Evolutionary conservation across 2,797 vertebrate genomes (phyloP), one percentile per base, ranked within the genome.

Genomic region (Cuniculus paca): DNA sequence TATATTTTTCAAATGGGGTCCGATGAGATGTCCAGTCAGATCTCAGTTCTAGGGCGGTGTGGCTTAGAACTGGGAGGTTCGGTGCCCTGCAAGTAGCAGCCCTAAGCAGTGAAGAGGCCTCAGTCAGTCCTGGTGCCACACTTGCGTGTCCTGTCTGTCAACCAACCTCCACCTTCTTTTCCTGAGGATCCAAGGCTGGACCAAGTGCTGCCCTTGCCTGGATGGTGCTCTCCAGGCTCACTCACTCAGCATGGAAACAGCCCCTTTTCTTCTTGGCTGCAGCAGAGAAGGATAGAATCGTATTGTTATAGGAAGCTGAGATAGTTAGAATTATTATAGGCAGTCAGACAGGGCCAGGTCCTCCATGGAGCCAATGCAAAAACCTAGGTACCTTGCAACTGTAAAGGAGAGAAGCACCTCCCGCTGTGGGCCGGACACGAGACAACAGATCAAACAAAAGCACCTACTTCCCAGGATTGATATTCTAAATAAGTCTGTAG

Each of bases 121-220:
- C 2, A 2, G 77, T 39, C 70, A 48, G 16, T 54, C 9, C 24
- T 50, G 31, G 24, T 6, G 20, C 45, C n/a, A 0, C 34, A 28
- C 36, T 20, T 2, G 1, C 0, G 2, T 14, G 12, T 16, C 60
- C 31, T 2, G 20, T 45, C 36, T 19, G 24, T 36, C 31, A 19
- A 34, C 13, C 31, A 45, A 36, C 39, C 14, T 54, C 10, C 0
- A 1, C 19, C 36, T 28, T 13, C 14, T 36, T 31, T 31, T n/a
- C 16, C 68, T 65, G 52, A 93, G 84, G 6, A 50, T 31, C 50
- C 42, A 45, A n/a, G 34, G 6, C 68, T 28, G 19, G 52, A 19
- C 68, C 85, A 60, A 93, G 48, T 1, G 19, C n/a, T 89, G 45
- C 34, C 39, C 28, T 86, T 45, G 45, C 22, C 94, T 24, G 48